Percentiles rank a stretch among this genome's conserved stretches.
Conservation (phyloP, 2,888 invertebrate species). For the Torymus aiolomorphi region DNA sequence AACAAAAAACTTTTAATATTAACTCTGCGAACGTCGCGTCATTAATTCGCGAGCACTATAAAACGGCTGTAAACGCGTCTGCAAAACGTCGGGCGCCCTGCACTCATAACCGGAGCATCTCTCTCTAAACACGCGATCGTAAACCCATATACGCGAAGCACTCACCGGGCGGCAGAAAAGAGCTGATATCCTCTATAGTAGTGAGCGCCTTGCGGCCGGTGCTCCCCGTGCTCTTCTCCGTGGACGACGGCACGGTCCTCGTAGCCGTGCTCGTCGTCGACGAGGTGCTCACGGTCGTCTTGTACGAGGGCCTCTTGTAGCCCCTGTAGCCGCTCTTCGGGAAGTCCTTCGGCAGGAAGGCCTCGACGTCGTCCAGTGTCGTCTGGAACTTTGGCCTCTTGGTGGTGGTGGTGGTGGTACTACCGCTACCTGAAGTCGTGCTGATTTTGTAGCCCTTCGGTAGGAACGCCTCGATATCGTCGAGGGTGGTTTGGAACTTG, state of each 20-base stretch:
- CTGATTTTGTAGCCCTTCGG: slow-evolving; percentile 57
- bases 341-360: slow-evolving; percentile 62
- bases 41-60: too few relatives aligned
- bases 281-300: slow-evolving; percentile 39
- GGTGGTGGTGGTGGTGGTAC: slow-evolving; percentile 16
- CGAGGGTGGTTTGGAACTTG: slow-evolving; percentile 58
- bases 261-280: slow-evolving; percentile 50
- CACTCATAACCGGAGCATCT: too few relatives aligned
- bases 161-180: slow-evolving; percentile 82
- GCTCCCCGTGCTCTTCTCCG: slow-evolving; percentile 48
- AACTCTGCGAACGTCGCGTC: too few relatives aligned
- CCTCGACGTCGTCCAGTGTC: slow-evolving; percentile 62
- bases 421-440: neutral
- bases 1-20: too few relatives aligned
- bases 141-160: too few relatives aligned
- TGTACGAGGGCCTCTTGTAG: slow-evolving; percentile 44
- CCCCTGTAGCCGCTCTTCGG: slow-evolving; percentile 48
- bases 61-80: too few relatives aligned
- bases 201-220: slow-evolving; percentile 52
- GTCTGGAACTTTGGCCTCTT: slow-evolving; percentile 54
- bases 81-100: too few relatives aligned
- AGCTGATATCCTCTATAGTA: slow-evolving; percentile 77
- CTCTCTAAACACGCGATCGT: too few relatives aligned
- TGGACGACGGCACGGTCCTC: slow-evolving; percentile 37
- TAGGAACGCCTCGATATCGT: slow-evolving; percentile 61